Base-by-base conservation (phyloP, 2,888 invertebrate species). In the Eupithecia exiguata region DNA sequence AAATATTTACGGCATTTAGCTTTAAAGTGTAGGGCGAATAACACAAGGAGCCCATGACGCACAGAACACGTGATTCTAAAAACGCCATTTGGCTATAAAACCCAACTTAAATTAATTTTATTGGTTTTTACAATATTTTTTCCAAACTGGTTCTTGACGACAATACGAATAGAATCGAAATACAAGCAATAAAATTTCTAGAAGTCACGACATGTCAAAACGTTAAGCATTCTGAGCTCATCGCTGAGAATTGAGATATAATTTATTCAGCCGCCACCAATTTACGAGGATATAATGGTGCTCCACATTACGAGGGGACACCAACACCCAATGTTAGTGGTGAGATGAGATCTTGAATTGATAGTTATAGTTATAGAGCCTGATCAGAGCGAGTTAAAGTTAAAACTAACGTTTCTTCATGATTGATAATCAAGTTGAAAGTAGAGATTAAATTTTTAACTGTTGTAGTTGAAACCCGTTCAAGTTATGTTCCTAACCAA, bases 151-250 rank as follows among this genome's bases (percentile, higher is more conserved):
- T 77, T 77, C 43, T 74, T 68, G 71, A 68, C 68, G 69, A 77
- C 72, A 75, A 72, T 66, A 62, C 36, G 49, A 16, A 46, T 25
- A 69, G 49, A 66, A 63, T 43, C 25, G 36, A 58, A 70, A 71
- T 69, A 49, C 61, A 63, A 68, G 53, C 43, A 73, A 69, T 76
- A 66, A 49, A 69, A 63, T 70, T 69, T 69, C 58, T 69, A 66
- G 62, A 69, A 77, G 75, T 69, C 78, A 76, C 68, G 74, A 73
- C 67, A 62, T 38, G 63, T 67, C 76, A 74, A 63, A 73, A 69
- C 58, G n/a, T 68, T 69, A 43, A 61, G 71, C 63, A 70, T 74
- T 75, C 72, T 80, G 78, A 80, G 74, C 65, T 77, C 79, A 80
- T 63, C 58, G 68, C 77, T 79, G 76, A 65, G 76, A 71, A 78